Percentiles rank a stretch among this genome's conserved stretches.
Evolutionary conservation across 2,888 invertebrate genomes (phyloP).

Genomic region (Tipula helvola): DNA sequence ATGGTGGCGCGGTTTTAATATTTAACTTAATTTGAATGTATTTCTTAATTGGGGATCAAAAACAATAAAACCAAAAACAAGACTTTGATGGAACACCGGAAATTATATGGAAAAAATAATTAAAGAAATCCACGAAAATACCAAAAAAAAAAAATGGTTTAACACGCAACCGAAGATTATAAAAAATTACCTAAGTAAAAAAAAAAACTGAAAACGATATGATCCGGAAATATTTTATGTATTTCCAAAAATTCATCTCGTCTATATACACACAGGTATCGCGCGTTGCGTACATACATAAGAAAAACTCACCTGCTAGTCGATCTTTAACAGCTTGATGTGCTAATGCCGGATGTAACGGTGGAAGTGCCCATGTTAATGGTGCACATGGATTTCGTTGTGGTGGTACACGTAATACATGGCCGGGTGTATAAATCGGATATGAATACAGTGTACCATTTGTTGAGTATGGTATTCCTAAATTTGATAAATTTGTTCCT

Average conservation of each 20-base stretch:
- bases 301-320: constrained; percentile 54
- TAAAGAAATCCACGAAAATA: neutral
- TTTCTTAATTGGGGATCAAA: neutral
- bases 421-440: constrained; percentile 43
- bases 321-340: constrained; percentile 74
- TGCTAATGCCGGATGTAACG: constrained; percentile 49
- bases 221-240: neutral
- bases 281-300: neutral
- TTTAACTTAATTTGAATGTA: neutral
- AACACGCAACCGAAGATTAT: neutral
- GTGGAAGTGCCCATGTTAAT: constrained; percentile 38
- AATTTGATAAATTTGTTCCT: constrained; percentile 26
- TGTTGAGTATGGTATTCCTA: constrained; percentile 32
- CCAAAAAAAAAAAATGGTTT: neutral
- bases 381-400: constrained; percentile 42
- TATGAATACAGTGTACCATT: constrained; percentile 33
- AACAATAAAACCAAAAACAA: neutral
- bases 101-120: neutral
- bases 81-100: neutral
- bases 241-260: neutral
- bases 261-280: too few species aligned
- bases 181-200: neutral
- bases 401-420: constrained; percentile 71
- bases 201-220: neutral
- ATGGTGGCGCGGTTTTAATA: neutral